Conservation (phyloP, 2,113 vertebrate genomes). For the Ginglymostoma cirratum region DNA sequence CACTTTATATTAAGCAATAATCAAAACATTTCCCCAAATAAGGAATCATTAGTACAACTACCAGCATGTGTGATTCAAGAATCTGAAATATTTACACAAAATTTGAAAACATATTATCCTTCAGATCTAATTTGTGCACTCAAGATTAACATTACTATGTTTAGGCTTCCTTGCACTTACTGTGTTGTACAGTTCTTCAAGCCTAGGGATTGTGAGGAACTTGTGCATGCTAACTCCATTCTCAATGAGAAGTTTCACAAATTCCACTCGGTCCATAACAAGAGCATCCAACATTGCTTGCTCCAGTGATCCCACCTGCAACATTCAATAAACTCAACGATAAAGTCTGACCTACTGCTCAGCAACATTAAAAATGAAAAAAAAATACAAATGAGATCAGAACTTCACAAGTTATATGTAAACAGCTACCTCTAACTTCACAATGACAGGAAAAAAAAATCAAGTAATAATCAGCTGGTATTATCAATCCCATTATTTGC, state of each 20-base stretch:
- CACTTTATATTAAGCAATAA: neutral
- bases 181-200: constrained; percentile 97
- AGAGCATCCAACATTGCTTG: constrained; percentile 97
- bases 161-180: constrained; percentile 58
- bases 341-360: neutral
- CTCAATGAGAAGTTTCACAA: constrained; percentile 96
- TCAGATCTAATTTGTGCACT: constrained; percentile 12
- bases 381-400: neutral
- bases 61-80: neutral
- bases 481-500: neutral
- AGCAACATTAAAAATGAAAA: neutral
- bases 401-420: neutral
- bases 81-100: neutral
- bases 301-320: constrained; percentile 88
- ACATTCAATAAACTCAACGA: constrained; percentile 37
- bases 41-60: neutral
- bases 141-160: constrained; percentile 21
- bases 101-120: neutral
- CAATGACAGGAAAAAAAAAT: neutral
- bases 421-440: neutral
- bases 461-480: neutral
- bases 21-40: neutral
- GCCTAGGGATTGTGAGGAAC: constrained; percentile 87
- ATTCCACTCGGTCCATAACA: constrained; percentile 96
- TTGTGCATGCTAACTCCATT: constrained; percentile 98